Conservation (phyloP, 2,888 invertebrate genomes). For the Syritta pipiens region DNA sequence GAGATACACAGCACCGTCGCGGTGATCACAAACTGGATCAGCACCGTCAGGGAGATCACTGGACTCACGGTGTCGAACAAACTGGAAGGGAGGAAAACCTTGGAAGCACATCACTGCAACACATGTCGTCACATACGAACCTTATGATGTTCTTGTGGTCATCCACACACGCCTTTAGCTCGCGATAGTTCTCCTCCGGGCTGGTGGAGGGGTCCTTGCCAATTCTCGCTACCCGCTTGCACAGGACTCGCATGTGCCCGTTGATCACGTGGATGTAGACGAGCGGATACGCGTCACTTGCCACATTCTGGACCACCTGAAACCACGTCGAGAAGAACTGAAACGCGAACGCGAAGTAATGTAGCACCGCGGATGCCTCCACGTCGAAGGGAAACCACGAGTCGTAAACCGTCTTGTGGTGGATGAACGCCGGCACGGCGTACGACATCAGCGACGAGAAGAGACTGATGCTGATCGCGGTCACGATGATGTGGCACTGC, state of each 20-base stretch:
- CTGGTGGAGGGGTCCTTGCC: conserved; percentile 1
- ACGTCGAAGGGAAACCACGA: conserved; percentile 31
- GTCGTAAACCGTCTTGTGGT: neutral
- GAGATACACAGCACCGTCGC: conserved; percentile 28
- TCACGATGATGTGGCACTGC: neutral
- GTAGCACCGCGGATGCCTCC: neutral
- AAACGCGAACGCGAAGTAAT: neutral
- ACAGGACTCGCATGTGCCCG: conserved; percentile 20
- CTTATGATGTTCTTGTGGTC: conserved; percentile 29
- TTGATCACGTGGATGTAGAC: conserved; percentile 16
- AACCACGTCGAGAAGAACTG: conserved; percentile 12
- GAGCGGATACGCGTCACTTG: conserved; percentile 20
- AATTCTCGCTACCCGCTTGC: conserved; percentile 28
- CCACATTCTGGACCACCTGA: conserved; percentile 9
- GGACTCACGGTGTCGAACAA: conserved; percentile 16
- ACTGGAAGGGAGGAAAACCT: neutral
- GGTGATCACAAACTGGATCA: conserved; percentile 24
- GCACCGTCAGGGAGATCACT: neutral
- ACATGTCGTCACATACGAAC: conserved; percentile 6
- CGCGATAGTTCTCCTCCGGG: conserved; percentile 4
- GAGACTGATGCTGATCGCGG: neutral
- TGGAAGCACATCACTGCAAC: neutral
- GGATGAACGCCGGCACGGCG: neutral
- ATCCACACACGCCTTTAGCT: conserved; percentile 21
- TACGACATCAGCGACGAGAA: neutral